phyloP scores from a whole-genome alignment of 2,113 vertebrate species.

The Raja brachyura region DNA sequence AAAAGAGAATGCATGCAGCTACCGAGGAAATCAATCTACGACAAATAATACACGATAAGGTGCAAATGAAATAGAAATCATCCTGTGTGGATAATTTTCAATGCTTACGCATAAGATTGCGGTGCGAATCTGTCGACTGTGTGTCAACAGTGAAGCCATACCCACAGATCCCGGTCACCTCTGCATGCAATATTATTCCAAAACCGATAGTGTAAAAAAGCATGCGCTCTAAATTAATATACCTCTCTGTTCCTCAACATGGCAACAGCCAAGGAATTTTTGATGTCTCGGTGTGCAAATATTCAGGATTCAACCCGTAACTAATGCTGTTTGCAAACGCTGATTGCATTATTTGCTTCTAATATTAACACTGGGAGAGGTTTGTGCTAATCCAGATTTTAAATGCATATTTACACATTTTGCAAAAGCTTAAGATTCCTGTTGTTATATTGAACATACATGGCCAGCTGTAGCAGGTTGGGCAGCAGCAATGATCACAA shows the following conservation, averaged over 20 bases:
- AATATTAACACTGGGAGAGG: background rate
- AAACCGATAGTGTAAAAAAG: background rate
- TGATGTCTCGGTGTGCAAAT: background rate
- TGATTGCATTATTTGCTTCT: background rate
- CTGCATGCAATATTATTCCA: background rate
- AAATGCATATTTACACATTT: background rate
- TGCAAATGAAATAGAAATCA: background rate
- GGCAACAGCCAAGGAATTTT: background rate
- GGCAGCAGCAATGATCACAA: background rate
- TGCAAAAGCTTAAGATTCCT: background rate
- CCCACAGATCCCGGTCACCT: background rate
- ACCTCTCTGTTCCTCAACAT: background rate
- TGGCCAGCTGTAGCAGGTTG: background rate
- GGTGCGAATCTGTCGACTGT: background rate
- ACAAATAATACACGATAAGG: background rate
- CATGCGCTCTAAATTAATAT: background rate
- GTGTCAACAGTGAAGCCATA: background rate
- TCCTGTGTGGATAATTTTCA: background rate
- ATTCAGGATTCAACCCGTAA: background rate
- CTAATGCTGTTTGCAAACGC: background rate
- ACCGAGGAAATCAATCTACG: conserved; percentile 10
- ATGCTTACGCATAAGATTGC: background rate
- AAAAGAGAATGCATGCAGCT: background rate
- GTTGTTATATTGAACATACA: background rate
- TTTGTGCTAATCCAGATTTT: background rate